Base-by-base conservation (phyloP, 2,113 vertebrate genomes). In the Silurus glanis region DNA sequence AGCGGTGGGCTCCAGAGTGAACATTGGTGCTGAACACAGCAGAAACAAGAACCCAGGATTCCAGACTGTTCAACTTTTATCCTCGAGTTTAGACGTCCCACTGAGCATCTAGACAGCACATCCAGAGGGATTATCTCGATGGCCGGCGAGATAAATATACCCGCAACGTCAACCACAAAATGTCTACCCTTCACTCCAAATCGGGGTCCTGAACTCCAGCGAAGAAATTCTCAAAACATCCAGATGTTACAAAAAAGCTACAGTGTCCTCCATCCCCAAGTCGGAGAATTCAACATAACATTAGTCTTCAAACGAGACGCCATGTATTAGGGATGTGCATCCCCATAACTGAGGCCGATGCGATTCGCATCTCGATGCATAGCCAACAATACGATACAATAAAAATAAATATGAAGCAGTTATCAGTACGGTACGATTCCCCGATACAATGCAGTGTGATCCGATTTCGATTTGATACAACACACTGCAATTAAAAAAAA, bases 221-320 rank as follows among this genome's bases (percentile, higher is more conserved):
- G 58, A 86, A 83, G 87, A 28, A 9, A 78, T 90, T 71, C 91
- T 87, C 91, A 86, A 83, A 86, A 75, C 62, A 17, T 80, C 55
- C 69, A 80, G 49, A 83, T 67, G 56, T 83, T 69, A 72, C 83
- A 81, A 92, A 89, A 93, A 90, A 8, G 14, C 6, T 91, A 94
- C 94, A 94, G 92, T 94, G 93, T 94, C 37, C 37, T 37, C 2
- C 37, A 90, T 89, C 89, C 75, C 12, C 23, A 85, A 47, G 74
- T 88, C 84, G 83, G 25, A 86, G 56, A 91, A 95, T 92, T 92
- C 64, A 93, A 93, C 37, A 8, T 61, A 83, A 64, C 61, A 9
- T n/a, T 8, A 0, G 21, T 62, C 21, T 9, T 62, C 21, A 61
- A 61, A 3, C 37, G 37, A 37, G 37, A 37, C 37, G 37, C 37